Base-by-base conservation (phyloP, 2,888 invertebrate species). In the Oscheius onirici region DNA sequence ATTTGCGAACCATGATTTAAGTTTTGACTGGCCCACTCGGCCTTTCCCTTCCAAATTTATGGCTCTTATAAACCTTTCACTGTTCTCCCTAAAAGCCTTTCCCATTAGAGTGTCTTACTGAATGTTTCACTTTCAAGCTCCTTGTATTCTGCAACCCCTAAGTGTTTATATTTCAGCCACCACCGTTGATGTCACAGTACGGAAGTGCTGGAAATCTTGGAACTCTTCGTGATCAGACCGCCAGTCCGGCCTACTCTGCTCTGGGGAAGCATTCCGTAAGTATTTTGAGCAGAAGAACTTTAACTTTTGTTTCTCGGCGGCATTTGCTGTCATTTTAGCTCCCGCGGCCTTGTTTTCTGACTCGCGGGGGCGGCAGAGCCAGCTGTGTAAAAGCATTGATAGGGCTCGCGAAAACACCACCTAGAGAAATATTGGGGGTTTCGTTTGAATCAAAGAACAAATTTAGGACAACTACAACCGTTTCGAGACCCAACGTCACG, bases 381-480 rank as follows among this genome's bases (percentile, higher is more conserved):
- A 66, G 66, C 66, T 41, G 55, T 66, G 55, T 66, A 54, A 66
- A 52, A 66, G 40, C 55, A 66, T 52, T 66, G 66, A 55, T 55
- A 52, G 66, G 28, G n/a, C 66, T 17, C 41, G 34, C 66, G 55
- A 54, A 55, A 54, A 52, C 52, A 66, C 41, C 54, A 44, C 66
- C 66, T 66, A 58, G 20, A 20, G 22, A 58, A 20, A 2, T 58
- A 15, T 46, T 46, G 46, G 13, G 46, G 46, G 3, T 46, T 13
- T 11, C 43, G 15, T 43, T 20, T 15, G 15, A 5, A 58, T 40
- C n/a, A 40, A 13, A 40, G 10, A 63, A 3, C 15, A 24, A 11
- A 1, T 44, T 55, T 61, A 85, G 85, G 85, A 86, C 74, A 78
- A 86, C 66, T 86, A 86, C 77, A 86, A 86, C 67, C 83, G 84